These are phyloP conservation scores for Hirundichthys speculiger DNA, from an alignment of 2,113 vertebrate species.

Conservation along the genomic window DNA sequence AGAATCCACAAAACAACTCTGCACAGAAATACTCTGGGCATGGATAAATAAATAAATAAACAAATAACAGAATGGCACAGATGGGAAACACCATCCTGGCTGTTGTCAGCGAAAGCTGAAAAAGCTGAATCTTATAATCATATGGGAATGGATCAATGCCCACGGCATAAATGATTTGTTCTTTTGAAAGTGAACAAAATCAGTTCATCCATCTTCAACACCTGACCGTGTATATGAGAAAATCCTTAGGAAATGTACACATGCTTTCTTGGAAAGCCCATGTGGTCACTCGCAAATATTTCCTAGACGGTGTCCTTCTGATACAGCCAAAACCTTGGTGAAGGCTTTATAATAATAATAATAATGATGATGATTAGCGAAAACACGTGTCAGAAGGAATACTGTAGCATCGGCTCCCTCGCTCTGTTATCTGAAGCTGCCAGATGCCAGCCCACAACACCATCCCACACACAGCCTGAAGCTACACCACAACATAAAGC, in stretches of 20 bases:
- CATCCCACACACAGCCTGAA: conserved; percentile 76
- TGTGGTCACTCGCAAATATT: conserved; percentile 4
- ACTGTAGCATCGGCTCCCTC: conserved; percentile 51
- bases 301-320: conserved; percentile 46
- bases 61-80: no score
- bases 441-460: conserved; percentile 77
- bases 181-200: neutral
- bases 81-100: no score
- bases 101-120: no score
- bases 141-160: no score
- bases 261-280: neutral
- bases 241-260: neutral
- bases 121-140: no score
- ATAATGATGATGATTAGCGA: no score
- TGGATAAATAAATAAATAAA: no score
- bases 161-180: no score
- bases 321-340: conserved; percentile 21
- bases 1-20: no score
- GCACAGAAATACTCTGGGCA: no score
- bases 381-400: conserved; percentile 59
- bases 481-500: conserved; percentile 70
- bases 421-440: conserved; percentile 78
- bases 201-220: neutral
- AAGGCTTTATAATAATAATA: conserved; percentile 29
- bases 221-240: neutral